Percentiles rank a stretch among this genome's conserved stretches.
These are phyloP conservation scores for Tokudaia muenninki DNA, from an alignment of 2,797 vertebrate species.

Conservation along the genomic window DNA sequence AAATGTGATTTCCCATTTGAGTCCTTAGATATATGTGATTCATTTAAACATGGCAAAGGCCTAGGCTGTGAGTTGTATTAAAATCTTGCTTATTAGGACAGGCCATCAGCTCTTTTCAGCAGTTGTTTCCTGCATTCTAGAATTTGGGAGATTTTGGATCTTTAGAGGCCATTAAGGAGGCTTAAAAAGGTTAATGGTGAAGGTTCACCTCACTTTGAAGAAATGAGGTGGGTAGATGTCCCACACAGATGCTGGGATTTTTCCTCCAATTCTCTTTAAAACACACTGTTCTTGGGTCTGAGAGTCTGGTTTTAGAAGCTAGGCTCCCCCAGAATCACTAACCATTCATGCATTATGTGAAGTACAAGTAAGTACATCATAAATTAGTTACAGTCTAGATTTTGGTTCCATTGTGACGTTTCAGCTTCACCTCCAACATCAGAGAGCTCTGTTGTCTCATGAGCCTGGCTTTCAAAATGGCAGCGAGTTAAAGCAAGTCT, in stretches of 20 bases:
- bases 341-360: slow-evolving; percentile 36
- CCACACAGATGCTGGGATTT: neutral
- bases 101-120: slow-evolving; percentile 14
- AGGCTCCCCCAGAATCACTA: slow-evolving; percentile 2
- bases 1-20: neutral
- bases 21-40: slow-evolving; percentile 27
- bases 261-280: neutral
- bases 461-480: slow-evolving; percentile 57
- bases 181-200: neutral
- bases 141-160: neutral
- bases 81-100: neutral
- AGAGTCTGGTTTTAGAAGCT: slow-evolving; percentile 12
- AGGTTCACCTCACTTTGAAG: neutral
- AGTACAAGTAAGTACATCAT: slow-evolving; percentile 42
- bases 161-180: slow-evolving; percentile 4
- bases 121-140: slow-evolving; percentile 22
- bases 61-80: neutral
- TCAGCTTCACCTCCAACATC: slow-evolving; percentile 64
- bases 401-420: slow-evolving; percentile 44
- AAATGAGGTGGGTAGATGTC: neutral
- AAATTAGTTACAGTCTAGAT: slow-evolving; percentile 62
- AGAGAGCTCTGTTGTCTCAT: slow-evolving; percentile 62
- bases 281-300: neutral
- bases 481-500: slow-evolving; percentile 78
- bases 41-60: slow-evolving; percentile 12